phyloP scores from a whole-genome alignment of 2,797 vertebrate species.

The Enteromius paludinosus region DNA sequence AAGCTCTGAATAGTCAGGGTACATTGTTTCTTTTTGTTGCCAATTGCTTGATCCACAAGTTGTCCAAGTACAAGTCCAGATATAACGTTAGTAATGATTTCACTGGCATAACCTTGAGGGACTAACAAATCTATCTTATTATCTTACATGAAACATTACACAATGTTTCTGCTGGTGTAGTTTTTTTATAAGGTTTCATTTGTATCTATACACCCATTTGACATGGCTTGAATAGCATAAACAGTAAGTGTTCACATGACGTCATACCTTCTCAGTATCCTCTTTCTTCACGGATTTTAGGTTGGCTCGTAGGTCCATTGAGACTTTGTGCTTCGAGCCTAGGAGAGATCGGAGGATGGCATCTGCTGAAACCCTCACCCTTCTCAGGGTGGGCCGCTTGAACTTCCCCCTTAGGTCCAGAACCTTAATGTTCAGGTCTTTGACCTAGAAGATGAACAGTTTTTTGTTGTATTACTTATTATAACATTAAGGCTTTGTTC shows the following conservation, averaged over 20 bases:
- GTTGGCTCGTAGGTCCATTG: slow-evolving; percentile 93
- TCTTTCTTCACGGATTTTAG: slow-evolving; percentile 98
- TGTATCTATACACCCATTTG: background rate
- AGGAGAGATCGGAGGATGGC: slow-evolving; percentile 94
- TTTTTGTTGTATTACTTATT: background rate
- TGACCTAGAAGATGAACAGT: slow-evolving; percentile 79
- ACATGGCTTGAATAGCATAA: background rate
- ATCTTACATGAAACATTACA: background rate
- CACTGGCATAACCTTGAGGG: background rate
- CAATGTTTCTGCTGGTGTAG: background rate
- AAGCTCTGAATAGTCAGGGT: slow-evolving; percentile 2
- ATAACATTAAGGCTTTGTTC: background rate
- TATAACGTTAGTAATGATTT: background rate
- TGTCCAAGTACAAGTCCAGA: background rate
- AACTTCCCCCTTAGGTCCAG: slow-evolving; percentile 94
- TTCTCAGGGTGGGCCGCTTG: slow-evolving; percentile 88
- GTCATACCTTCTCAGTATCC: slow-evolving; percentile 90
- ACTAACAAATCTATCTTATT: background rate
- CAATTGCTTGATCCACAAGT: background rate
- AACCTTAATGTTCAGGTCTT: slow-evolving; percentile 95
- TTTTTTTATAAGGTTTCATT: background rate
- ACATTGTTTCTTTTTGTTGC: slow-evolving; percentile 14
- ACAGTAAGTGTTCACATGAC: background rate
- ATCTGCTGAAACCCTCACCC: slow-evolving; percentile 92
- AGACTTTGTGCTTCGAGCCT: slow-evolving; percentile 98